Evolutionary conservation across 1,140 invertebrate species (phyloP), one percentile per base, ranked within the genome.

Genomic region (Dryas iulia): DNA sequence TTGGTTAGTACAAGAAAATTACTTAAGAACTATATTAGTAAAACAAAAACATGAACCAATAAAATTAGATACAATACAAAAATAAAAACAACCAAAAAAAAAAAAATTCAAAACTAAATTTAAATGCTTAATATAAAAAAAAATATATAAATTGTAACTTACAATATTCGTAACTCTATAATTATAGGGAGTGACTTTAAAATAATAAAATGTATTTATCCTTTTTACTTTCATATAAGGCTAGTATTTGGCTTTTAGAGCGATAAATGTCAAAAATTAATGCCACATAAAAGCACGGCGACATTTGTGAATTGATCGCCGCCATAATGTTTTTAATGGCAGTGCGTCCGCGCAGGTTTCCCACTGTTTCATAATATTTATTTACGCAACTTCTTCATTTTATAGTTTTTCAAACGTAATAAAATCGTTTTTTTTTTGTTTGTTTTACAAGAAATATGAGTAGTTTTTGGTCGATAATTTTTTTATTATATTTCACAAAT

Each of bases 291-390:
- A 84, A 79, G 73, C 68, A 77, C 76, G 74, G 81, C 69, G 83
- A 83, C 82, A 79, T 75, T 73, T 68, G 47, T 61, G 73, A 85
- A 88, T 88, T 88, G 79, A 88, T 86, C 78, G 70, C 81, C 57
- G 61, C 78, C 76, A 81, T 86, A 86, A 85, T 61, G 77, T 83
- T 84, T 85, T 86, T 86, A 86, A 86, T 85, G 79, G 73, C 76
- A 72, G 74, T 65, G 67, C 60, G 39, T 67, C 74, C 64, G 64
- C 60, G 53, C 33, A 64, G 73, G 74, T 72, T 79, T 84, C 79
- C 82, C 80, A 84, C 77, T 85, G 83, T 79, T 78, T 77, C 67
- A 59, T 80, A 76, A 76, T 69, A 74, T 77, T 70, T 87, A 84
- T 85, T 83, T 84, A 84, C 76, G 79, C 71, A 76, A 73, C 66